A percentile compares a stretch with the other conserved stretches of the same genome.
Evolutionary conservation across 1,140 invertebrate genomes (phyloP).

Genomic region (Megathymus violae): DNA sequence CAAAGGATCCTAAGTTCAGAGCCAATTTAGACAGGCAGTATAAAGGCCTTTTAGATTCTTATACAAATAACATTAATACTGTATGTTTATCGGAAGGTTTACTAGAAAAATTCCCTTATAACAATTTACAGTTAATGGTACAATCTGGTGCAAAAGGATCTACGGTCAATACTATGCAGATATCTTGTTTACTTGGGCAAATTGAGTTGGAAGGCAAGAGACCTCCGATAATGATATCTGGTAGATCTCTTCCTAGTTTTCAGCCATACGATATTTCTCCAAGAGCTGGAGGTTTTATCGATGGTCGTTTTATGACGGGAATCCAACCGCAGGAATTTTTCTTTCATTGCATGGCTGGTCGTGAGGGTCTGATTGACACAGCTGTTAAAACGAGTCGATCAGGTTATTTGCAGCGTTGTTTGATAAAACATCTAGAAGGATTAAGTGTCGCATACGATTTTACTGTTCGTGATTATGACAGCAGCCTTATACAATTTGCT

Average conservation of each 20-base stretch:
- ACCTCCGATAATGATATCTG: constrained; percentile 97
- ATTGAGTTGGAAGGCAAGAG: constrained; percentile 99
- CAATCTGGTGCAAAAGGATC: constrained; percentile 99
- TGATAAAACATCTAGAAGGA: constrained; percentile 99
- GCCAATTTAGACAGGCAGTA: constrained; percentile 92
- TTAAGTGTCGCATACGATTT: constrained; percentile 95
- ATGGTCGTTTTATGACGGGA: constrained; percentile 98
- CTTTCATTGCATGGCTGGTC: constrained; percentile 99
- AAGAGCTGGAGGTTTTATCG: constrained; percentile 97
- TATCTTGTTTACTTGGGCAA: constrained; percentile 98
- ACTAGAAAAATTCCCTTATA: constrained; percentile 94
- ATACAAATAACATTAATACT: constrained; percentile 96
- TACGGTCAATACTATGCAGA: constrained; percentile 98
- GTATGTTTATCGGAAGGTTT: constrained; percentile 92
- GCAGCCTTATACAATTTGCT: constrained; percentile 96
- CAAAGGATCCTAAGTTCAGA: constrained; percentile 90
- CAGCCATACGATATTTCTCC: constrained; percentile 95
- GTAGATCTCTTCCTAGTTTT: constrained; percentile 96
- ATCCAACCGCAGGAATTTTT: constrained; percentile 99
- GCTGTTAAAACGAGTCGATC: constrained; percentile 97
- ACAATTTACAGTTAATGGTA: constrained; percentile 99
- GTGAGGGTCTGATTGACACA: constrained; percentile 96
- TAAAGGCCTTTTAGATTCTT: constrained; percentile 91
- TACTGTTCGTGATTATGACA: constrained; percentile 97
- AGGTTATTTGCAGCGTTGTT: constrained; percentile 98